phyloP scores from a whole-genome alignment of 2,113 vertebrate species.

The Zosterops pallidus region DNA sequence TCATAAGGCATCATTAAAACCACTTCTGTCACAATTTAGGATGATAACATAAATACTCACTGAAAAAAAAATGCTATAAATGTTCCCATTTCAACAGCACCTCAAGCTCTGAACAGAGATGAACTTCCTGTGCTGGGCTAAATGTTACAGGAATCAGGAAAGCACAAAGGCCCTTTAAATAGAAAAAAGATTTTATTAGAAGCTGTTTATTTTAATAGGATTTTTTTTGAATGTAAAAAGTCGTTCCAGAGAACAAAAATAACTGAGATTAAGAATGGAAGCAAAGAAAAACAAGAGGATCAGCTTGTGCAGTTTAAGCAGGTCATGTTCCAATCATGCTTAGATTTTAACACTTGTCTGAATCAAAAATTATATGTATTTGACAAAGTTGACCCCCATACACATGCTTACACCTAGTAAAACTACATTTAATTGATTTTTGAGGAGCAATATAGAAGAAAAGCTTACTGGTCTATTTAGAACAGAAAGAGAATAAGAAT shows the following conservation, averaged over 20 bases:
- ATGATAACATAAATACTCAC: not conserved
- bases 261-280: not conserved
- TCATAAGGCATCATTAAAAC: not conserved
- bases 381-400: not conserved
- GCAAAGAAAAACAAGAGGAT: not conserved
- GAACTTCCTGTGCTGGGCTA: not conserved
- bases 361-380: not conserved
- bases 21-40: not conserved
- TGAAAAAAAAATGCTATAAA: not conserved
- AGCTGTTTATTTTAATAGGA: not conserved
- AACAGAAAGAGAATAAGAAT: not conserved
- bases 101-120: not conserved
- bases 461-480: not conserved
- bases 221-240: not conserved
- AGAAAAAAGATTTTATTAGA: not conserved
- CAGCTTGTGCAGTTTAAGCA: not conserved
- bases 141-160: not conserved
- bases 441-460: not conserved
- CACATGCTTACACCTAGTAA: not conserved
- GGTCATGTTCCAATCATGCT: not conserved
- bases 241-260: not conserved
- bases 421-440: not conserved
- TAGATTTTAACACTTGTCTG: not conserved
- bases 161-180: not conserved
- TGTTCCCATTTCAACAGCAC: not conserved